These are phyloP conservation scores for Symphodus melops DNA, from an alignment of 2,113 vertebrate genomes.

Conservation along the genomic window DNA sequence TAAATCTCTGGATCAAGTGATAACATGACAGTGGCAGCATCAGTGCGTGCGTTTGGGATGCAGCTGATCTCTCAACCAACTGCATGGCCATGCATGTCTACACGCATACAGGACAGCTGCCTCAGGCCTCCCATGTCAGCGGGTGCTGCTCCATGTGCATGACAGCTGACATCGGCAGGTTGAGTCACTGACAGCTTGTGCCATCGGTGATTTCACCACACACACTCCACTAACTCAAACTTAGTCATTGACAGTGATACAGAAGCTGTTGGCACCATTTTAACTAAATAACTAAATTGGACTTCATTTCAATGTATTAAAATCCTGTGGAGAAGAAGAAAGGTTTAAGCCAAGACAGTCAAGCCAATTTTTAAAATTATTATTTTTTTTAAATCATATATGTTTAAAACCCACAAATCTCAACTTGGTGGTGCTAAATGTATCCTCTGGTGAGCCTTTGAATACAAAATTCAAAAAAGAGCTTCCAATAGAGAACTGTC, in stretches of 20 bases:
- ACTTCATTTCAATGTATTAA: no score
- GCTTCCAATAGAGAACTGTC: no score
- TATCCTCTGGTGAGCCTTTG: no score
- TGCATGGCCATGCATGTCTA: constrained; percentile 12
- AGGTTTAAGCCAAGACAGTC: no score
- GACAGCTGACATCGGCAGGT: constrained; percentile 48
- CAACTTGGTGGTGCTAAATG: no score
- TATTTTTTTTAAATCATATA: no score
- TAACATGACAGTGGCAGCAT: neutral
- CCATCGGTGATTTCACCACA: constrained; percentile 23
- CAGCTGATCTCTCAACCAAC: neutral
- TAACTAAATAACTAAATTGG: no score
- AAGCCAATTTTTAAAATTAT: no score
- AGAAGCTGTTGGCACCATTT: neutral
- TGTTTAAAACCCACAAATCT: no score
- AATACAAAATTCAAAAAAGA: no score
- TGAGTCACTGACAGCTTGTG: constrained; percentile 60
- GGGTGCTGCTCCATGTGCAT: constrained; percentile 35
- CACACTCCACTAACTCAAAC: constrained; percentile 7
- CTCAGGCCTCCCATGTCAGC: constrained; percentile 33
- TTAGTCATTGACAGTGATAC: constrained; percentile 1
- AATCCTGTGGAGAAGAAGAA: no score
- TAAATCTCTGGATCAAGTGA: neutral
- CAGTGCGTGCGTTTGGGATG: neutral
- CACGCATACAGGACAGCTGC: constrained; percentile 21